Percentiles rank a stretch among this genome's conserved stretches.
phyloP scores from a whole-genome alignment of 2,113 vertebrate genomes.

The Thamnaconus septentrionalis region DNA sequence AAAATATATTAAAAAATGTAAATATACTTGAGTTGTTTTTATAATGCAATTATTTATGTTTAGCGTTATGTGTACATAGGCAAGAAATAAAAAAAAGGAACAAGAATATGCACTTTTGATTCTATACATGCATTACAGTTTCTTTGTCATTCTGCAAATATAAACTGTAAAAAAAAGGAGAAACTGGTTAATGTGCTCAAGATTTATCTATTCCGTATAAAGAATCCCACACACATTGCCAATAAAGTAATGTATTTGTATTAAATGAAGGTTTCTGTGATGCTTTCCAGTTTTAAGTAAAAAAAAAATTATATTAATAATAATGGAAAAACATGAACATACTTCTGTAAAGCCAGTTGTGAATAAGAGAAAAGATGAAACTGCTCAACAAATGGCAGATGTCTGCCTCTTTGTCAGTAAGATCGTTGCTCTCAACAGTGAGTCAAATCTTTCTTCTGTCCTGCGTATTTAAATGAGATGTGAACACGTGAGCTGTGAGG shows the following conservation, averaged over 20 bases:
- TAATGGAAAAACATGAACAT: no score
- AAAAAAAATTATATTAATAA: no score
- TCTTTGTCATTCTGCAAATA: slow-evolving; percentile 84
- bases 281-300: no score
- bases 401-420: no score
- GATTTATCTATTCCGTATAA: slow-evolving; percentile 82
- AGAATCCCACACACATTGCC: slow-evolving; percentile 84
- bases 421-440: no score
- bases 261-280: slow-evolving; percentile 57
- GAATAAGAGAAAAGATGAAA: no score
- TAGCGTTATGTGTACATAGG: slow-evolving; percentile 97
- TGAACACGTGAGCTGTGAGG: no score
- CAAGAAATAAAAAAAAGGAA: slow-evolving; percentile 77
- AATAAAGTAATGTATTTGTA: slow-evolving; percentile 99
- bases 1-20: slow-evolving; percentile 99
- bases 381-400: no score
- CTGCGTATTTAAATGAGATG: no score
- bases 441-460: no score
- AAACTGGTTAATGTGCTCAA: slow-evolving; percentile 83
- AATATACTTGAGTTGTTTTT: slow-evolving; percentile 99
- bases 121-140: slow-evolving; percentile 80
- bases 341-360: no score
- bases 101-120: slow-evolving; percentile 95
- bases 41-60: slow-evolving; percentile 99
- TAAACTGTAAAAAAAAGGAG: slow-evolving; percentile 79